phyloP scores from a whole-genome alignment of 2,113 vertebrate species.

The Chionomys nivalis region DNA sequence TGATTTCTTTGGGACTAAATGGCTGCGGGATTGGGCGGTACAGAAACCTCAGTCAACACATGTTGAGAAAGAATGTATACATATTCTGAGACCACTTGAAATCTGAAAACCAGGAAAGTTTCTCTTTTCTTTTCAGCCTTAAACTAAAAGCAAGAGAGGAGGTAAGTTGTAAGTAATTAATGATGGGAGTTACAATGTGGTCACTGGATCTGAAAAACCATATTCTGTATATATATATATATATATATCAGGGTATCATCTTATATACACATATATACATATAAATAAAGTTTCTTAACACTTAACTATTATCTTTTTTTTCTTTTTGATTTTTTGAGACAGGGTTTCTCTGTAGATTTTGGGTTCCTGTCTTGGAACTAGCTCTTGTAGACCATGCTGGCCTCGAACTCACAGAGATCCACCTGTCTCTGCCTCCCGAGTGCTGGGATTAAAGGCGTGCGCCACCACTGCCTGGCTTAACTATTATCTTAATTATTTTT shows the following conservation, averaged over 20 bases:
- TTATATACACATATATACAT: neutral
- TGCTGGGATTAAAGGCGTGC: too few species aligned
- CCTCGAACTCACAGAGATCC: too few species aligned
- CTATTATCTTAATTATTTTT: neutral
- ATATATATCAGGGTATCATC: neutral
- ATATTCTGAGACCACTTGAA: neutral
- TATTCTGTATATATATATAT: neutral
- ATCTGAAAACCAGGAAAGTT: neutral
- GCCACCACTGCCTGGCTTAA: too few species aligned
- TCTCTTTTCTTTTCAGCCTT: neutral
- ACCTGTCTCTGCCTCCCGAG: too few species aligned
- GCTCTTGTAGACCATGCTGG: too few species aligned
- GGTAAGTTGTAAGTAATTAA: neutral
- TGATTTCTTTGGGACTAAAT: too few species aligned
- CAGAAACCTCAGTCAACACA: too few species aligned
- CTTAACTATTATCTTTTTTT: neutral
- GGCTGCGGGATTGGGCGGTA: too few species aligned
- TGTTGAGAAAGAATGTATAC: neutral
- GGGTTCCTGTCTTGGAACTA: too few species aligned
- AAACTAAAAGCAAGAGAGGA: neutral
- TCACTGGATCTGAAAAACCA: neutral
- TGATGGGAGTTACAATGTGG: neutral
- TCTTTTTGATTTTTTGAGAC: too few species aligned
- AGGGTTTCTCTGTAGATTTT: too few species aligned
- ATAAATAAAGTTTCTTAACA: too few species aligned